Evolutionary conservation across 2,797 vertebrate species (phyloP), one percentile per base, ranked within the genome.

Genomic region (Poeciliopsis infans): DNA sequence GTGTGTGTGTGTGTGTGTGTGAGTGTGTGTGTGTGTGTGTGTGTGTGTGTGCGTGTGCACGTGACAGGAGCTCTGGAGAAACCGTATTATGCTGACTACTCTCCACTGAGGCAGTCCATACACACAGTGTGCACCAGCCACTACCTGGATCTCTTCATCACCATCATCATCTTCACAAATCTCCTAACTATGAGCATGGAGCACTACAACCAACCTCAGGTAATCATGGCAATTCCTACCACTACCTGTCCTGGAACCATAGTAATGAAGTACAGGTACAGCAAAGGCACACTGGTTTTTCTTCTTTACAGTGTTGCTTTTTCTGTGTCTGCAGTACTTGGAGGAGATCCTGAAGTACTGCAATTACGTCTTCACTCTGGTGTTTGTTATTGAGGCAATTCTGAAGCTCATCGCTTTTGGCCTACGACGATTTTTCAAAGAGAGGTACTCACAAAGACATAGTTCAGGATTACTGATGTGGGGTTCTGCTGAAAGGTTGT

Each of bases 121-220:
- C 98, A 99, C 93, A 96, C 94, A 0, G 92, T 99, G 76, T 99
- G 97, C 91, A 98, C 98, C 85, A 98, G 97, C 94, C 96, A 98
- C 95, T 99, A 99, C 84, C 91, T 99, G 68, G 98, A 99, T 84
- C 97, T 99, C 81, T 99, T 99, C 95, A 98, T 99, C 95, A 99
- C 97, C n/a, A 96, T 98, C 93, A 97, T 98, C 95, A 99, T 99
- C 77, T 97, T 97, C 2, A 96, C 98, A 93, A 99, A 99, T 18
- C 97, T 99, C 85, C 95, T 99, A 92, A 99, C 98, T 66, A 99
- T 99, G 98, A 98, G 97, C 41, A 97, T 99, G 97, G 98, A 99
- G 87, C 98, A 99, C 95, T 99, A 98, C 93, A 96, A 98, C 91
- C 98, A 99, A 91, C 97, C 97, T 78, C 95, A 96, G 93, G 94